Percentiles rank a stretch among this genome's conserved stretches.
Evolutionary conservation across 35 echinoderm and acorn worm species (phyloP).

Genomic region (Ophiothrix spiculata): DNA sequence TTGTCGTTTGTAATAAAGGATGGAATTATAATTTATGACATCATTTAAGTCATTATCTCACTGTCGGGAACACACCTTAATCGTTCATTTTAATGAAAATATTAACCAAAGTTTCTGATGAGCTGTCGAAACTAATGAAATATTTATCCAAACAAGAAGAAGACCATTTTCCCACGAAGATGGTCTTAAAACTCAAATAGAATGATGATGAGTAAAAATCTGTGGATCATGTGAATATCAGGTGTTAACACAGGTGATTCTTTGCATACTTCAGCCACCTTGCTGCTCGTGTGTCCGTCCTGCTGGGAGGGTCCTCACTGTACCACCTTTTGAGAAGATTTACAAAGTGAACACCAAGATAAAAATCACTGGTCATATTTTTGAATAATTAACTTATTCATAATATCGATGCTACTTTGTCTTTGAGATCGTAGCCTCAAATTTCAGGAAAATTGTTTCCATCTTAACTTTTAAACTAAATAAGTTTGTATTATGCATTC

Average conservation of each 20-base stretch:
- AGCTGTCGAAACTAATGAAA: constrained; percentile 11
- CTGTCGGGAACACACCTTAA: not conserved
- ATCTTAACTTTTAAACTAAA: too few relatives aligned
- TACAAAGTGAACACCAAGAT: too few relatives aligned
- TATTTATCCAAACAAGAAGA: not conserved
- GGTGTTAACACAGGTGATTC: constrained; percentile 2
- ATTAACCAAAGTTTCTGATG: not conserved
- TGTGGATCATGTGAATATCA: not conserved
- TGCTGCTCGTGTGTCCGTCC: not conserved
- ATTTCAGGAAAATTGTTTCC: too few relatives aligned
- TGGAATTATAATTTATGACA: not conserved
- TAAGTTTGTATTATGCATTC: too few relatives aligned
- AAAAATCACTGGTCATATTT: too few relatives aligned
- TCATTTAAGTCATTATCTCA: constrained; percentile 9
- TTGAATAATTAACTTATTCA: too few relatives aligned
- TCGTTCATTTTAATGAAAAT: not conserved
- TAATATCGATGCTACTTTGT: too few relatives aligned
- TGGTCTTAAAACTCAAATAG: not conserved
- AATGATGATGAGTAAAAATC: not conserved
- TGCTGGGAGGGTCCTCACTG: not conserved
- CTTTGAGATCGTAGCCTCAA: too few relatives aligned
- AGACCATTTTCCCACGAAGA: constrained; percentile 5
- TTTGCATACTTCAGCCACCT: not conserved
- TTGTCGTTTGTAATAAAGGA: not conserved
- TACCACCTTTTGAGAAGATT: too few relatives aligned